Conservation (phyloP, 2,113 vertebrate species). For the Mormyrus iriodes region DNA sequence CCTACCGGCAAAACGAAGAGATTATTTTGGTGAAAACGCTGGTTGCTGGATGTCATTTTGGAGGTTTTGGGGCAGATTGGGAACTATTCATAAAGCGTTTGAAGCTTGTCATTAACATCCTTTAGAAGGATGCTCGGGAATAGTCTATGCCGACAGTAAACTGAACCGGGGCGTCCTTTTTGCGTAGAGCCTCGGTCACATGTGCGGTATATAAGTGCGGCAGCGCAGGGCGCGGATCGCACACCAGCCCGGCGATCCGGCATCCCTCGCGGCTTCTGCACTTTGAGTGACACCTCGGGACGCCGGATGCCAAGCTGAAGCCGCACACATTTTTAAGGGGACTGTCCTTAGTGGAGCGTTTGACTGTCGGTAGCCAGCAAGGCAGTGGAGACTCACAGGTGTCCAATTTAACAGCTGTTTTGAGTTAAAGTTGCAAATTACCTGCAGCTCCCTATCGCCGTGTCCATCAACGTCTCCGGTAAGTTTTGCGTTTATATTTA, state of each 20-base stretch:
- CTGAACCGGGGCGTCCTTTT: not conserved
- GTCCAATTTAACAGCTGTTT: not conserved
- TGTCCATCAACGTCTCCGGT: not conserved
- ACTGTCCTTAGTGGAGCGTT: not conserved
- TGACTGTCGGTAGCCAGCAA: not conserved
- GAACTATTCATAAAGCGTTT: constrained; percentile 13
- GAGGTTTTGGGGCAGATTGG: constrained; percentile 39
- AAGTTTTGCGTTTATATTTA: not conserved
- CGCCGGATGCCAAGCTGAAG: not conserved
- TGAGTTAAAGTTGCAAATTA: not conserved
- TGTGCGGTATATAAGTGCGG: constrained; percentile 20
- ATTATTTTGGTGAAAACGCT: constrained; percentile 61
- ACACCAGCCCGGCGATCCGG: not conserved
- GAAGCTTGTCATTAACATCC: not conserved
- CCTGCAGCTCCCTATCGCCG: not conserved
- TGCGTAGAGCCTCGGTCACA: constrained; percentile 10
- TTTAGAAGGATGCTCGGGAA: not conserved
- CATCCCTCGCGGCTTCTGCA: not conserved
- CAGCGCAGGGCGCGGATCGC: not conserved
- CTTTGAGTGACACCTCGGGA: not conserved
- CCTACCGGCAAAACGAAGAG: not conserved
- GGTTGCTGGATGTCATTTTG: constrained; percentile 42
- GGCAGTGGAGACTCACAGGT: not conserved
- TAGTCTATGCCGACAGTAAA: not conserved
- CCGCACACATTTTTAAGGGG: not conserved